These are phyloP conservation scores for Dysdera silvatica DNA, from an alignment of 1,140 invertebrate species.

Conservation along the genomic window DNA sequence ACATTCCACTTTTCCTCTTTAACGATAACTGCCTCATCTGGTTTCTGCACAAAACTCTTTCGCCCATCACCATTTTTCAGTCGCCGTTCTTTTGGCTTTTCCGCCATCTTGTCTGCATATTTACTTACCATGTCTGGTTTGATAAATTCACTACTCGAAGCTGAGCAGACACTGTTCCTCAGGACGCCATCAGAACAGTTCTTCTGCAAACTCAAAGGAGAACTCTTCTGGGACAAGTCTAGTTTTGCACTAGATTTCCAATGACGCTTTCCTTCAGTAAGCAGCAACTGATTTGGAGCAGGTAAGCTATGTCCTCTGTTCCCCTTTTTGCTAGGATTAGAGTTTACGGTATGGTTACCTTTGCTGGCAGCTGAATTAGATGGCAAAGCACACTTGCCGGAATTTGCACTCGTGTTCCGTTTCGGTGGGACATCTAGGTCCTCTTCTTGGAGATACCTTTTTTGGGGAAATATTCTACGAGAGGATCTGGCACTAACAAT, in stretches of 20 bases:
- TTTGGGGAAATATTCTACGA: too few species aligned
- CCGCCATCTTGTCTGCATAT: conserved; percentile 36
- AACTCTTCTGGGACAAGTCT: conserved; percentile 35
- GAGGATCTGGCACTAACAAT: too few species aligned
- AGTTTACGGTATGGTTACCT: too few species aligned
- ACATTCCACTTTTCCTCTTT: not conserved
- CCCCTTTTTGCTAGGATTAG: too few species aligned
- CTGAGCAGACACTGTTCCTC: conserved; percentile 12
- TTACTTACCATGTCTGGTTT: conserved; percentile 32
- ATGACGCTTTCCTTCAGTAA: conserved; percentile 42
- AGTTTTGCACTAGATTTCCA: conserved; percentile 44
- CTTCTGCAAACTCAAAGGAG: conserved; percentile 9
- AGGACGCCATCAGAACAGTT: conserved; percentile 4
- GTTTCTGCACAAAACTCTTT: not conserved
- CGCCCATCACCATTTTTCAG: conserved; percentile 6
- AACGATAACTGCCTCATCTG: conserved; percentile 1
- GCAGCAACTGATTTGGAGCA: conserved; percentile 40
- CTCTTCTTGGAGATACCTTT: too few species aligned
- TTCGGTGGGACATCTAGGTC: too few species aligned
- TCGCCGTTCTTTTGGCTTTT: conserved; percentile 30
- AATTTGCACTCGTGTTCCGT: too few species aligned
- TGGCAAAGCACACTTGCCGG: too few species aligned
- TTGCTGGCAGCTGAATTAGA: too few species aligned
- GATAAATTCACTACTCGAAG: conserved; percentile 29
- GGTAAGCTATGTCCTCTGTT: too few species aligned